phyloP scores from a whole-genome alignment of 1,140 invertebrate species.

The Agraylea sexmaculata region DNA sequence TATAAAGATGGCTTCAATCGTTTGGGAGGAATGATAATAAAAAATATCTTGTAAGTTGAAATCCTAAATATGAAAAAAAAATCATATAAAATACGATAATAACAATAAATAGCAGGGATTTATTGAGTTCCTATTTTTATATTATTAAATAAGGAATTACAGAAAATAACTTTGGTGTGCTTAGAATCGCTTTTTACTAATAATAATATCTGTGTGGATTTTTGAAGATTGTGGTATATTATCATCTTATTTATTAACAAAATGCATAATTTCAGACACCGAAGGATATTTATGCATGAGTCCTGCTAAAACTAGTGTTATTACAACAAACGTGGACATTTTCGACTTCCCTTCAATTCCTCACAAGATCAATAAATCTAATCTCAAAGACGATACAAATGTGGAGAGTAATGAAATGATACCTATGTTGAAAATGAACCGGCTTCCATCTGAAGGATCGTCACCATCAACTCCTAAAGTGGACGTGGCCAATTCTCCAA shows the following conservation, averaged over 20 bases:
- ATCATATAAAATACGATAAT: too few relatives aligned
- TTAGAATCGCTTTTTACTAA: too few relatives aligned
- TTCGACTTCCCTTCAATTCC: slow-evolving; percentile 32
- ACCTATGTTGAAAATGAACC: slow-evolving; percentile 43
- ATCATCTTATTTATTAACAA: not conserved
- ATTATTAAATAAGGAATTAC: too few relatives aligned
- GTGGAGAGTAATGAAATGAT: slow-evolving; percentile 39
- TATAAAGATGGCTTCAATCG: too few relatives aligned
- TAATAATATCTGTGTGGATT: too few relatives aligned
- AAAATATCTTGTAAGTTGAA: too few relatives aligned
- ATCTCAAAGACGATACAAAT: slow-evolving; percentile 26
- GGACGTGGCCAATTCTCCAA: too few relatives aligned
- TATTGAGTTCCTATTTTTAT: too few relatives aligned
- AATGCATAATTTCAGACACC: slow-evolving; percentile 27
- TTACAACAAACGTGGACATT: slow-evolving; percentile 28
- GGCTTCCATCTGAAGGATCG: slow-evolving; percentile 29
- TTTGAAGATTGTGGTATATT: not conserved
- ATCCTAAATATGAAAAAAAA: too few relatives aligned
- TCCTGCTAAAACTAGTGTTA: slow-evolving; percentile 26
- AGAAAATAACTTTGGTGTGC: too few relatives aligned
- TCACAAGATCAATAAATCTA: slow-evolving; percentile 25
- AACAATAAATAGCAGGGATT: too few relatives aligned
- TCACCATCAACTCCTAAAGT: slow-evolving; percentile 25
- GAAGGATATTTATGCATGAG: slow-evolving; percentile 39
- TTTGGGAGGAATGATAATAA: too few relatives aligned